Base-by-base conservation (phyloP, 2,888 invertebrate species). In the Nomada hirtipes region DNA sequence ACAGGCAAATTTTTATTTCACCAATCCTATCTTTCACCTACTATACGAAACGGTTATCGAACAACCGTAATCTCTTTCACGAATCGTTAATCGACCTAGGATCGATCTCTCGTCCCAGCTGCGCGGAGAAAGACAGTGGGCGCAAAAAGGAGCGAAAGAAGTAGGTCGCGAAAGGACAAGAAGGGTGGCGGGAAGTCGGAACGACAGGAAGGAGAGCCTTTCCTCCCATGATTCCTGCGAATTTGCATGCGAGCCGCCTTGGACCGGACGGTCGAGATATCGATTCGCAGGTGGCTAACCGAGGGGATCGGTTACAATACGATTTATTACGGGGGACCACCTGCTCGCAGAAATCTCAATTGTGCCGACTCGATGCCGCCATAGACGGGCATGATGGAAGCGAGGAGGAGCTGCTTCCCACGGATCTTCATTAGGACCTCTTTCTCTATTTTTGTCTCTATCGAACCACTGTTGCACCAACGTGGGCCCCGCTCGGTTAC, bases 261-360 rank as follows among this genome's bases (percentile, higher is more conserved):
- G 84, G 86, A 84, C 86, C 86, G 86, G 76, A 85, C 86, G 85
- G 82, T 85, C 84, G 87, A 83, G 91, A 91, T 92, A 92, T 92
- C 89, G 92, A 92, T 92, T 91, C 89, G 92, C 92, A 92, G 92
- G 92, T 92, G 92, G 91, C 89, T 91, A 89, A 86, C 87, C 90
- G 72, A 76, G 84, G 88, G 90, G 91, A 92, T 90, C 88, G 91
- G 90, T 92, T 91, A 92, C 92, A 92, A 92, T 92, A 91, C 92
- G 91, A 92, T 92, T 92, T 92, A 92, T 92, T 92, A 90, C 90
- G 79, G 84, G 85, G 89, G 89, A 91, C 90, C 92, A 92, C 92
- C 92, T 92, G 92, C 90, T 89, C 86, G 86, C 81, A 86, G 86
- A 92, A 92, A 91, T 92, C 92, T 92, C 91, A 91, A 92, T 92